phyloP scores from a whole-genome alignment of 2,888 invertebrate species.

The Sinhomidia bicolor region DNA sequence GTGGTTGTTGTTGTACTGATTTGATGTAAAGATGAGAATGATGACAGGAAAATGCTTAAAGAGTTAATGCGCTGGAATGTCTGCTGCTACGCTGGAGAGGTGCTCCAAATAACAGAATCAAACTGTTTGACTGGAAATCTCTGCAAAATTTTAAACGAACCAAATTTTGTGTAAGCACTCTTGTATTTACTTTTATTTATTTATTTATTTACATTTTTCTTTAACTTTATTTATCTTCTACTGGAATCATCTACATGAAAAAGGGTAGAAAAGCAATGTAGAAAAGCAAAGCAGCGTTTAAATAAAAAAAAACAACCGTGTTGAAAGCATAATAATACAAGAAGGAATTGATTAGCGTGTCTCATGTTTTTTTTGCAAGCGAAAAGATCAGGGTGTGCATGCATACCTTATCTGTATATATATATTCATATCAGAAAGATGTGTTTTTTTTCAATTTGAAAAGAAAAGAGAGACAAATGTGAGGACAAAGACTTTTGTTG shows the following conservation, averaged over 20 bases:
- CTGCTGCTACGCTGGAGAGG: conserved; percentile 24
- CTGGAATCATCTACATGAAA: too few species aligned
- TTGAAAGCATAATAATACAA: too few species aligned
- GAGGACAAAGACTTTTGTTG: conserved; percentile 30
- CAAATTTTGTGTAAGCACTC: neutral
- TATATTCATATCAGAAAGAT: too few species aligned
- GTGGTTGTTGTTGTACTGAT: neutral
- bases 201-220: neutral
- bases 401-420: too few species aligned
- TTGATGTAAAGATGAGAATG: neutral
- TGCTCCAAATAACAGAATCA: conserved; percentile 26
- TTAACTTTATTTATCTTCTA: neutral
- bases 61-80: conserved; percentile 32
- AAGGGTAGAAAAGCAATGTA: too few species aligned
- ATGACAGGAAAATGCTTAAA: neutral
- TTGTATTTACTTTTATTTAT: neutral
- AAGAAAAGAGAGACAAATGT: neutral
- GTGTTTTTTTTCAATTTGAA: too few species aligned
- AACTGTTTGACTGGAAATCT: neutral
- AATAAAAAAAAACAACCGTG: neutral
- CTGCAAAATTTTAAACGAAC: conserved; percentile 24
- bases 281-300: too few species aligned
- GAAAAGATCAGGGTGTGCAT: neutral
- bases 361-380: neutral
- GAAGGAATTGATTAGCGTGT: neutral